Base-by-base conservation (phyloP, 2,797 vertebrate species). In the Microchirus variegatus region DNA sequence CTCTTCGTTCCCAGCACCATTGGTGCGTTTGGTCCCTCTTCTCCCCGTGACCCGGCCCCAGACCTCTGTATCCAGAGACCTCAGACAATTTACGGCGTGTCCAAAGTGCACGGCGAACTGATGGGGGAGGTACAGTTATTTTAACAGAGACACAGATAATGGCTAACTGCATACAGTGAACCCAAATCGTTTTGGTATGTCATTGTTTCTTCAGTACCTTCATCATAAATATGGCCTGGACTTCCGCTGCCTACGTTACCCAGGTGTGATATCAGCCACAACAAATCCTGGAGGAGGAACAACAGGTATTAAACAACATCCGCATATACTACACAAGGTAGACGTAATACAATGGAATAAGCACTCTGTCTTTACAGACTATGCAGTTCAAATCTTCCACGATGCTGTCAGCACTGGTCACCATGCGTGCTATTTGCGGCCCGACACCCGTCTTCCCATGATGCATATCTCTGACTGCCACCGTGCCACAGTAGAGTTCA, bases 401-500 rank as follows among this genome's bases (percentile, higher is more conserved):
- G 93, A 94, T 36, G 93, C 93, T 56, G 80, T 94, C 69, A 92
- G 82, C 80, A 91, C 86, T 22, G 92, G 92, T 48, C 88, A 89
- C 58, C 90, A 94, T 3, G 92, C 92, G 80, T 93, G 93, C 76
- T 93, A 93, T 77, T 63, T 94, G 75, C 89, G 91, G 19, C 72
- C 93, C 0, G 89, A 94, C 79, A 94, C 93, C 12, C 92, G 92
- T 22, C 92, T 94, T 72, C 93, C 93, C 73, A 94, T 94, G 93
- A 94, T 94, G 93, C 93, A 94, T 58, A 90, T 94, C 65, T 85
- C 87, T n/a, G 93, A 94, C 81, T 94, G 93, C 79, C 93, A 94
- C 65, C 89, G 93, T 31, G 93, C 93, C 67, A 94, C 93, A 0
- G 53, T 94, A 9, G 91, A 94, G 87, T 94, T 93, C 80, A 93